Percentiles rank a stretch among this genome's conserved stretches.
Evolutionary conservation across 37 sponge, comb jelly and placozoan genomes (phyloP).

Genomic region (Chondrilla cf. caribensis): DNA sequence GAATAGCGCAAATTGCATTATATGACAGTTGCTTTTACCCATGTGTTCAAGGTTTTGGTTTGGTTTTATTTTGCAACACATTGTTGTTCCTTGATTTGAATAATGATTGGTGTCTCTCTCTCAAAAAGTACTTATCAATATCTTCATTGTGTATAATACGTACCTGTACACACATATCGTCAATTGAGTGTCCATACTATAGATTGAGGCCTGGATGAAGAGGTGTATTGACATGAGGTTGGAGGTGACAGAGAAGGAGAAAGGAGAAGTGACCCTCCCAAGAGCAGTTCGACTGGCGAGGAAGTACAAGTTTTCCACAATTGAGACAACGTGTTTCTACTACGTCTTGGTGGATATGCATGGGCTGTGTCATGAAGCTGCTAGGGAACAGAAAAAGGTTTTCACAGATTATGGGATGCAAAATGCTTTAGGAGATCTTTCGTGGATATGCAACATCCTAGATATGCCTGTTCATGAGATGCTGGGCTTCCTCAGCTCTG

Average conservation of each 20-base stretch:
- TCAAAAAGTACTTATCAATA: too few species aligned
- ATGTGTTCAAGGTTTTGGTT: too few species aligned
- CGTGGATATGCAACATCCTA: background rate
- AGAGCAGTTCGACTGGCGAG: conserved; percentile 54
- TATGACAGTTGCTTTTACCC: too few species aligned
- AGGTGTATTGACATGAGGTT: conserved; percentile 37
- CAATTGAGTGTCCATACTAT: background rate
- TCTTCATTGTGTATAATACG: too few species aligned
- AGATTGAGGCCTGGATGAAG: conserved; percentile 41
- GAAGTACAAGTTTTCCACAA: conserved; percentile 46
- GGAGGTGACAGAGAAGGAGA: conserved; percentile 47
- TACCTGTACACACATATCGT: too few species aligned
- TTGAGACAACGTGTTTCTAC: conserved; percentile 51
- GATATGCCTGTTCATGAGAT: background rate
- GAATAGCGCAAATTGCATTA: too few species aligned
- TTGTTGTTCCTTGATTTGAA: too few species aligned
- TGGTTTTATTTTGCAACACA: too few species aligned
- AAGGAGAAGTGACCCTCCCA: conserved; percentile 60
- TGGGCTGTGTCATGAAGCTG: too few species aligned
- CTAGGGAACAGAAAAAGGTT: background rate
- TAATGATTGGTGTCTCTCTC: too few species aligned
- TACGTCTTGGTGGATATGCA: conserved; percentile 35
- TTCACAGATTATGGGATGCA: background rate
- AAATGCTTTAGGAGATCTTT: background rate
- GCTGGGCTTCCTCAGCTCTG: background rate